These are phyloP conservation scores for Aldabrachelys gigantea DNA, from an alignment of 2,113 vertebrate species.

Conservation along the genomic window DNA sequence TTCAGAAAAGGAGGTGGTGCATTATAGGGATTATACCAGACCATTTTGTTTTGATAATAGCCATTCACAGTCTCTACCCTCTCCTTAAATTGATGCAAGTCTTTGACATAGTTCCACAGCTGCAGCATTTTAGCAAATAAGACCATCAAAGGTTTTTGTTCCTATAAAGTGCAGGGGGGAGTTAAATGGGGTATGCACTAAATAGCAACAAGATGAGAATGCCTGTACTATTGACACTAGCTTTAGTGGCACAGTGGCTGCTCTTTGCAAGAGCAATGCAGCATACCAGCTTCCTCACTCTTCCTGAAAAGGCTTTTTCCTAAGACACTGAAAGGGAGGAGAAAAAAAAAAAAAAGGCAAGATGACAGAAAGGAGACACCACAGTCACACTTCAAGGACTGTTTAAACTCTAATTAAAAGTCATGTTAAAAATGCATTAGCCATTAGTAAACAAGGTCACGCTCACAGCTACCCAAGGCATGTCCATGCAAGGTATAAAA, in stretches of 20 bases:
- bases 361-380: conserved; percentile 55
- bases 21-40: neutral
- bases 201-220: neutral
- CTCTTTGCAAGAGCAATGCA: neutral
- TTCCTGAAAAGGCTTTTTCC: neutral
- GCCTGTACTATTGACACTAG: neutral
- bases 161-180: neutral
- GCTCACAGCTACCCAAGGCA: neutral
- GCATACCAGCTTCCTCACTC: neutral
- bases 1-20: neutral
- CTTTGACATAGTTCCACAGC: neutral
- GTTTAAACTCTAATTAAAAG: conserved; percentile 59
- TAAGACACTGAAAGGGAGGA: neutral
- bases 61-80: neutral
- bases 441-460: conserved; percentile 41
- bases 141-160: neutral
- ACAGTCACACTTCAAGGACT: neutral
- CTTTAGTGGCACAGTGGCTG: accelerated
- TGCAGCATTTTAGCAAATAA: neutral
- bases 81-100: neutral
- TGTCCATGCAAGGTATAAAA: neutral
- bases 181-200: neutral
- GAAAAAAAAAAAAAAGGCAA: neutral
- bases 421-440: conserved; percentile 53
- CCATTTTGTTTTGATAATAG: neutral